These are phyloP conservation scores for Erythrolamprus reginae DNA, from an alignment of 2,113 vertebrate species.

Conservation along the genomic window DNA sequence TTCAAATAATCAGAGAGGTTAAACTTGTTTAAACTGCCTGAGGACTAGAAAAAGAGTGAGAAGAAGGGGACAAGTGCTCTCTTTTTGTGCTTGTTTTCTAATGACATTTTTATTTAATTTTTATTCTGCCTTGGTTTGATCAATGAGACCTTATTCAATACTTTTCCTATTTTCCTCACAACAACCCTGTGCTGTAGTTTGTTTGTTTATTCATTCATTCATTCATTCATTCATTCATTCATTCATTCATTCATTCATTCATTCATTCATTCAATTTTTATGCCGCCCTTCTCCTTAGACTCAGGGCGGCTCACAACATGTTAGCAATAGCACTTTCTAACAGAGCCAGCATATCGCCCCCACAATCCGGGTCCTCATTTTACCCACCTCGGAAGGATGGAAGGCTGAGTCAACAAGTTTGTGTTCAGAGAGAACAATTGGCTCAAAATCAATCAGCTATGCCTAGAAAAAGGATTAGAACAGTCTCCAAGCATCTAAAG, in stretches of 20 bases:
- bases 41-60: neutral
- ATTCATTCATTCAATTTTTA: too few species aligned
- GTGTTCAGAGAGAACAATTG: neutral
- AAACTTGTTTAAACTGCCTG: neutral
- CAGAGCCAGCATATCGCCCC: too few species aligned
- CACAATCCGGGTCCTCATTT: too few species aligned
- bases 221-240: too few species aligned
- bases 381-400: too few species aligned
- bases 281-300: too few species aligned
- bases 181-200: neutral
- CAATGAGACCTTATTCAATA: neutral
- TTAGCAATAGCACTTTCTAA: too few species aligned
- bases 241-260: too few species aligned
- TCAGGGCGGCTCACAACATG: too few species aligned
- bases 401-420: too few species aligned
- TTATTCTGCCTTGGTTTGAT: neutral
- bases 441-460: neutral
- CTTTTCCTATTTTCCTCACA: neutral
- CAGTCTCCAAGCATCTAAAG: neutral
- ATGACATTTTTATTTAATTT: neutral
- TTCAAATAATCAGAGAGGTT: neutral
- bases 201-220: too few species aligned
- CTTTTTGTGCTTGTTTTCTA: neutral
- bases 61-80: neutral
- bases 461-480: neutral